Evolutionary conservation across 1,140 invertebrate species (phyloP).

Genomic region (Caligus rogercresseyi): DNA sequence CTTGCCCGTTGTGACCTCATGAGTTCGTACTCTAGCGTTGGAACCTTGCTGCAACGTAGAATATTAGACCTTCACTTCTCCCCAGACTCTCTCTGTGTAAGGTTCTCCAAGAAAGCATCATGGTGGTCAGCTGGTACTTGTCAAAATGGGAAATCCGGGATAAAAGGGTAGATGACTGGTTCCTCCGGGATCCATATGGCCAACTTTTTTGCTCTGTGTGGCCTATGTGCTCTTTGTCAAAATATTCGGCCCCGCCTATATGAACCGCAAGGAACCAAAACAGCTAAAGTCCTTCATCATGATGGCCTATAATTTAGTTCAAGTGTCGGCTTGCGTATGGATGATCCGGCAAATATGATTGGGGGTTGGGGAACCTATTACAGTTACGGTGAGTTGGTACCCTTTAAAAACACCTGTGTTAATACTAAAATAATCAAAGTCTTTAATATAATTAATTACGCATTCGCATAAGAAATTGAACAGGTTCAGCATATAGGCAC

Average conservation of each 20-base stretch:
- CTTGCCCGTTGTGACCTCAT: no score
- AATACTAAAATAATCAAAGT: no score
- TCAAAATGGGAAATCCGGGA: constrained; percentile 34
- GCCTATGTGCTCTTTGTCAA: constrained; percentile 67
- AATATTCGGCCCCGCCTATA: constrained; percentile 57
- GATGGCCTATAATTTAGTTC: constrained; percentile 57
- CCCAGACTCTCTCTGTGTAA: no score
- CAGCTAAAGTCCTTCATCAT: constrained; percentile 56
- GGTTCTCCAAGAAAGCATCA: no score
- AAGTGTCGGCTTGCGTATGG: constrained; percentile 63
- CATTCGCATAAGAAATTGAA: no score
- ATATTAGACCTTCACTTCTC: no score
- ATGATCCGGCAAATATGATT: constrained; percentile 57
- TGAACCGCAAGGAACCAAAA: constrained; percentile 68
- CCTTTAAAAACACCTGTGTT: no score
- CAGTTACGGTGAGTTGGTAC: neutral
- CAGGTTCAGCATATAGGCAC: no score
- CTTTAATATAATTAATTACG: no score
- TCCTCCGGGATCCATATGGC: constrained; percentile 69
- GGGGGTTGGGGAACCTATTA: constrained; percentile 3
- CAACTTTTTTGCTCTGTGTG: constrained; percentile 61
- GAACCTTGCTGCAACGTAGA: no score
- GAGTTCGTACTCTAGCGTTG: no score
- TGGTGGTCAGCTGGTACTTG: neutral
- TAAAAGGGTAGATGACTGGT: constrained; percentile 69